A percentile compares a stretch with the other conserved stretches of the same genome.
phyloP scores from a whole-genome alignment of 2,113 vertebrate species.

The Glaucidium brasilianum region DNA sequence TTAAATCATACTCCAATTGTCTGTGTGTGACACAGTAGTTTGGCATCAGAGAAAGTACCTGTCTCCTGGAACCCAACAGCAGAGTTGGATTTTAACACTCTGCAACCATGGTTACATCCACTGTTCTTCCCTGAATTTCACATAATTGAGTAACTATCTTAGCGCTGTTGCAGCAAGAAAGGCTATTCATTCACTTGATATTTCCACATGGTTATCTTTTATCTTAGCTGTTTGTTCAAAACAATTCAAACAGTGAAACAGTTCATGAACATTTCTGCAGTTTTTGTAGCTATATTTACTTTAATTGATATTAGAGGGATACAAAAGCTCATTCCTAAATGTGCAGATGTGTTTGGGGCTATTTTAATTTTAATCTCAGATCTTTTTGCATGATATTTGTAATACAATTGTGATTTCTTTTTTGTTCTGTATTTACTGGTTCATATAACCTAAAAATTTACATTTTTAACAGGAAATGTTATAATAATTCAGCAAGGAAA shows the following conservation, averaged over 20 bases:
- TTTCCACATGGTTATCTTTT: neutral
- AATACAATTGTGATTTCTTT: neutral
- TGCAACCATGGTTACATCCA: constrained; percentile 33
- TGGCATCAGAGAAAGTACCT: neutral
- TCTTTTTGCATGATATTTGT: neutral
- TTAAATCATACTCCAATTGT: neutral
- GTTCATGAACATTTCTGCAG: neutral
- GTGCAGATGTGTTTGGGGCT: neutral
- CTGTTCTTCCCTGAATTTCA: neutral
- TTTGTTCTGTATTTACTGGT: neutral
- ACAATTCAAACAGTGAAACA: neutral
- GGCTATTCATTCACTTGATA: neutral
- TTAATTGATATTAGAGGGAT: neutral
- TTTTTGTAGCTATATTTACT: neutral
- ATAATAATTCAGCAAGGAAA: neutral
- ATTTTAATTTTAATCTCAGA: neutral
- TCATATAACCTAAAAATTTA: neutral
- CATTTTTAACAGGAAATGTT: neutral
- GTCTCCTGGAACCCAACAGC: neutral
- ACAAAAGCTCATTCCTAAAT: neutral
- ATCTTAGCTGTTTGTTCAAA: neutral
- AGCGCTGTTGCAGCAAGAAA: neutral
- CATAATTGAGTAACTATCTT: neutral
- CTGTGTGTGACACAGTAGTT: neutral
- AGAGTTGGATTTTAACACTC: neutral